Evolutionary conservation across 2,888 invertebrate genomes (phyloP).

Genomic region (Diaperis boleti): DNA sequence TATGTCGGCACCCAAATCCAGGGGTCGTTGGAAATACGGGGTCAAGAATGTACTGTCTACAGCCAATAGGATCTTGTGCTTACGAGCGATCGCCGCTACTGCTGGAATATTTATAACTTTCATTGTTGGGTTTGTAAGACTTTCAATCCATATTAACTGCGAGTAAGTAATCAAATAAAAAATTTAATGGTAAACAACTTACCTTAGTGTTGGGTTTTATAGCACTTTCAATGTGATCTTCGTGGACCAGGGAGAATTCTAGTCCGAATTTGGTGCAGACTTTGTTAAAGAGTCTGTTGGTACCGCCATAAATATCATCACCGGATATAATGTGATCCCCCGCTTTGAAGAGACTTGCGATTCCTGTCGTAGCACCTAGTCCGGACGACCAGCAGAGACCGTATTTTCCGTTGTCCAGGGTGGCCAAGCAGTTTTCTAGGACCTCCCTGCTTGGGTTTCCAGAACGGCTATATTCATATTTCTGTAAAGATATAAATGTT

Average conservation of each 20-base stretch:
- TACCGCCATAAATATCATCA: constrained; percentile 97
- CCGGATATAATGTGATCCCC: constrained; percentile 94
- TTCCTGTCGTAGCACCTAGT: constrained; percentile 84
- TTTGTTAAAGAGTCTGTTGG: constrained; percentile 77
- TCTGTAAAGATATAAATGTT: too few relatives aligned
- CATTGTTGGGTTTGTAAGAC: constrained; percentile 94
- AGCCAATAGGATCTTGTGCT: constrained; percentile 75
- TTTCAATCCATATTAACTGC: constrained; percentile 92
- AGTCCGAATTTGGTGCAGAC: constrained; percentile 76
- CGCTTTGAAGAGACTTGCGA: constrained; percentile 78
- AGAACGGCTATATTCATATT: constrained; percentile 92
- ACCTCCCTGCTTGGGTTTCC: constrained; percentile 94
- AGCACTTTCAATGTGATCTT: constrained; percentile 74
- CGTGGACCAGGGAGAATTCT: constrained; percentile 81
- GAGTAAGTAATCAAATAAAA: too few relatives aligned
- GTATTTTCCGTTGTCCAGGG: constrained; percentile 89
- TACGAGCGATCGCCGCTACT: constrained; percentile 74
- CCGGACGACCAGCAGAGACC: constrained; percentile 91
- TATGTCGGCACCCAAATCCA: constrained; percentile 92
- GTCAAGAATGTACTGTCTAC: constrained; percentile 97
- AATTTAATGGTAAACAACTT: too few relatives aligned
- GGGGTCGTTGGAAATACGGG: constrained; percentile 90
- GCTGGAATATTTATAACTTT: constrained; percentile 90
- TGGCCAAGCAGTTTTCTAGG: constrained; percentile 89
- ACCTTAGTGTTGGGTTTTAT: constrained; percentile 90